Conservation (phyloP, 1,140 invertebrate species). For the Latrodectus geometricus region DNA sequence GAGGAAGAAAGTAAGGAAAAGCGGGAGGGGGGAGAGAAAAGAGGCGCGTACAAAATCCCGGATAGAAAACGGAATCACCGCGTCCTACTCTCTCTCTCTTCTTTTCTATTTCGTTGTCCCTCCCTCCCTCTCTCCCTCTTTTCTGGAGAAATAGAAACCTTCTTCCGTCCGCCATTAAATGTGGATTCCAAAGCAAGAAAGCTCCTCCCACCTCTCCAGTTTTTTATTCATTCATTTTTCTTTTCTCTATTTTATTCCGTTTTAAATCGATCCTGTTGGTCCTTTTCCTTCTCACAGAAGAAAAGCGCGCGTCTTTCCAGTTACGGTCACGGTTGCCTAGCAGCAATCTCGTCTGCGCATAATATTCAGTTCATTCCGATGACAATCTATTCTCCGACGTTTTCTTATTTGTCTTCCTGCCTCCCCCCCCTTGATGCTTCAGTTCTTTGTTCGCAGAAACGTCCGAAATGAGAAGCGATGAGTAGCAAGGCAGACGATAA, state of each 20-base stretch:
- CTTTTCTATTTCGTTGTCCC: constrained; percentile 7
- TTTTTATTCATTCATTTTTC: constrained; percentile 60
- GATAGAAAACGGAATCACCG: constrained; percentile 4
- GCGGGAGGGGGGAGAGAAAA: no score
- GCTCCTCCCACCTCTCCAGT: constrained; percentile 53
- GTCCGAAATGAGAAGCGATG: constrained; percentile 19
- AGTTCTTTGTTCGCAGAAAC: neutral
- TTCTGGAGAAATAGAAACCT: constrained; percentile 53
- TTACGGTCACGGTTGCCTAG: constrained; percentile 50
- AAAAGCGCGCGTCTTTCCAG: neutral
- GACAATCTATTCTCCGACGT: constrained; percentile 47
- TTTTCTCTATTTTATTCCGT: constrained; percentile 56
- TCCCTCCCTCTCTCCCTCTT: neutral
- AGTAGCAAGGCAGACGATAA: constrained; percentile 36
- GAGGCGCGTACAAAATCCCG: constrained; percentile 22
- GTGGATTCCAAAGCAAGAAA: constrained; percentile 56
- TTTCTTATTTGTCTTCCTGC: constrained; percentile 4
- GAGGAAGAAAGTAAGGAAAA: neutral
- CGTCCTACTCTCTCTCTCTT: neutral
- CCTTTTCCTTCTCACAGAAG: neutral
- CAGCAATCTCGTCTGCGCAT: constrained; percentile 44
- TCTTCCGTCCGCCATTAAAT: constrained; percentile 61
- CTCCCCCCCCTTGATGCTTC: neutral
- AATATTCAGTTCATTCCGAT: constrained; percentile 50
- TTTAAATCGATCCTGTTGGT: constrained; percentile 56